Conservation (phyloP, 2,113 vertebrate genomes). For the Nipponia nippon region DNA sequence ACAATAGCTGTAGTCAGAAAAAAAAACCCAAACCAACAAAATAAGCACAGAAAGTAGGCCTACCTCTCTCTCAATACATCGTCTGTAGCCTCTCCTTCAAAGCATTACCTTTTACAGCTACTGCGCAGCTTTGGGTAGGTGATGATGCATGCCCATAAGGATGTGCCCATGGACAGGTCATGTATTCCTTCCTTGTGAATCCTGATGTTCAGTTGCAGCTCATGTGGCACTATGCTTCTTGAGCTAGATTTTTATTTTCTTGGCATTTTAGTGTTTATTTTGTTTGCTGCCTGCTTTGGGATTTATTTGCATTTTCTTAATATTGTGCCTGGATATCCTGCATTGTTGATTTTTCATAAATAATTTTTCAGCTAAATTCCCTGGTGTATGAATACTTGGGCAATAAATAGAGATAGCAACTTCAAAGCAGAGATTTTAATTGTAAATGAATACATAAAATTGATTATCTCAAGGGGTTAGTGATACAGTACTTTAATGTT, state of each 20-base stretch:
- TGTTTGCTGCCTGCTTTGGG: background rate
- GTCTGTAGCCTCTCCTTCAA: background rate
- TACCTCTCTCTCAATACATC: background rate
- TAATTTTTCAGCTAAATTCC: slow-evolving; percentile 1
- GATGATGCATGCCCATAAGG: rapidly evolving
- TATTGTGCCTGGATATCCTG: background rate
- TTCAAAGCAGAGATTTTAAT: slow-evolving; percentile 61
- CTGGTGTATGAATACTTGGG: background rate
- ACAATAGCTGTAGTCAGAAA: background rate
- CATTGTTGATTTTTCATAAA: slow-evolving; percentile 30
- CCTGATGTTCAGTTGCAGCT: background rate
- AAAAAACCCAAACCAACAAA: background rate
- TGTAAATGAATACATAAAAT: slow-evolving; percentile 49
- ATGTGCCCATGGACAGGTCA: background rate
- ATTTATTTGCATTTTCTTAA: slow-evolving; percentile 15
- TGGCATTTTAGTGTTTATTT: background rate
- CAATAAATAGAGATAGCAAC: slow-evolving; percentile 13
- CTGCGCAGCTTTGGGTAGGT: background rate
- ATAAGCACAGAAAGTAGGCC: background rate
- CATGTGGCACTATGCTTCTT: background rate
- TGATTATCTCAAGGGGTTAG: slow-evolving; percentile 27
- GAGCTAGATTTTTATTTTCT: background rate
- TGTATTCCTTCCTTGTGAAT: background rate
- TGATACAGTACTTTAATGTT: background rate
- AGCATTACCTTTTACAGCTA: background rate